A percentile compares a stretch with the other conserved stretches of the same genome.
Conservation (phyloP, 1,140 invertebrate genomes). For the Antheraea pernyi region DNA sequence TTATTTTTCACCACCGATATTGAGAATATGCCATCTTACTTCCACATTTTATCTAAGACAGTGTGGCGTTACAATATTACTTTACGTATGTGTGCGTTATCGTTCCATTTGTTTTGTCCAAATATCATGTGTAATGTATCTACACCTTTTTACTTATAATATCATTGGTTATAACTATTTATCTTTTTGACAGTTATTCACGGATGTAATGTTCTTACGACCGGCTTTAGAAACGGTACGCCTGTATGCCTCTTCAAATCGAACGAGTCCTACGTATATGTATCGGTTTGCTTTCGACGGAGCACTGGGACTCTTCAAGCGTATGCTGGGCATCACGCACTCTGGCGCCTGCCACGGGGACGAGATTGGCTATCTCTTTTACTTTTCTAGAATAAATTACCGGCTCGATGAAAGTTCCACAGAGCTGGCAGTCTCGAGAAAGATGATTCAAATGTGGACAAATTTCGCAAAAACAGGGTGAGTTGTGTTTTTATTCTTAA, state of each 20-base stretch:
- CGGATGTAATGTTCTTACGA: constrained; percentile 81
- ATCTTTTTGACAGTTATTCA: constrained; percentile 67
- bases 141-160: no score
- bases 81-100: no score
- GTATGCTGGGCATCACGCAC: constrained; percentile 79
- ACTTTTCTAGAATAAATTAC: constrained; percentile 80
- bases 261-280: constrained; percentile 72
- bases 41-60: no score
- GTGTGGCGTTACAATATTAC: no score
- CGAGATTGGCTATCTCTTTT: constrained; percentile 81
- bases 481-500: constrained; percentile 1
- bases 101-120: no score
- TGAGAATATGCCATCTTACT: no score
- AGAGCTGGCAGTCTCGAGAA: constrained; percentile 77
- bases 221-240: constrained; percentile 74
- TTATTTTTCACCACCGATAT: no score
- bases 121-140: no score
- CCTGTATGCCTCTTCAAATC: constrained; percentile 67
- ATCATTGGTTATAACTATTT: neutral
- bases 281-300: constrained; percentile 80
- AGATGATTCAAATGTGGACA: constrained; percentile 82
- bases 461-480: constrained; percentile 85
- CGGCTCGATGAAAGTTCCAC: constrained; percentile 77
- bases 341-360: constrained; percentile 81
- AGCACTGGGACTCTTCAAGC: constrained; percentile 78